A percentile compares a stretch with the other conserved stretches of the same genome.
phyloP scores from a whole-genome alignment of 1,140 invertebrate species.

The Zaprionus ghesquierei region DNA sequence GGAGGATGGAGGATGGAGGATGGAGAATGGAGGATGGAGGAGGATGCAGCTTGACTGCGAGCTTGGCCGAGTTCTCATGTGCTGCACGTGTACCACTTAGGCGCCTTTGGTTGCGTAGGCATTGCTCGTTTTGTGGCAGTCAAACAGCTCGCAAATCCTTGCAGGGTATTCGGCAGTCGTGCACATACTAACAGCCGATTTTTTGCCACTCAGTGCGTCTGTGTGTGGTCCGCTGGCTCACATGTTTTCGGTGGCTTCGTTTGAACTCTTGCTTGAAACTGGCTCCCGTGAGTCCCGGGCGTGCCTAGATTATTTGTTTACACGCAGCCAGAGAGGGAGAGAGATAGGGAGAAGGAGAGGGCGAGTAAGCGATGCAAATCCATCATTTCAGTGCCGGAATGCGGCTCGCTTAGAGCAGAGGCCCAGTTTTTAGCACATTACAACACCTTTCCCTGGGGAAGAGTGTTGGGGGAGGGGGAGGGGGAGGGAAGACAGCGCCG shows the following conservation, averaged over 20 bases:
- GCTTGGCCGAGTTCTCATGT: too few species aligned
- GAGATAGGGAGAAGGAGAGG: too few species aligned
- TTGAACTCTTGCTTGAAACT: slow-evolving; percentile 52
- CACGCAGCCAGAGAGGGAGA: slow-evolving; percentile 68
- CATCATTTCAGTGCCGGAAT: slow-evolving; percentile 27
- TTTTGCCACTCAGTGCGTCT: slow-evolving; percentile 33
- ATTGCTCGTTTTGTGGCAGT: too few species aligned
- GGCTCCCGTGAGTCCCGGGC: slow-evolving; percentile 14
- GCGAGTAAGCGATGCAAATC: slow-evolving; percentile 37
- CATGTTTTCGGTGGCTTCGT: slow-evolving; percentile 76
- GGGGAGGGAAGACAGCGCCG: slow-evolving; percentile 12
- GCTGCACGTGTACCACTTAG: too few species aligned
- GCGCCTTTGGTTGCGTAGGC: too few species aligned
- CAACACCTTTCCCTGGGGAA: slow-evolving; percentile 54
- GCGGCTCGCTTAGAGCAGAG: background rate
- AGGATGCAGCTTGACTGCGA: too few species aligned
- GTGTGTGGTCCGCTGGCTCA: slow-evolving; percentile 68
- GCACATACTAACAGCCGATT: too few species aligned
- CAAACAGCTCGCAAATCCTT: too few species aligned
- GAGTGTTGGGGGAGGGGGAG: background rate
- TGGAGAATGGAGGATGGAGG: too few species aligned
- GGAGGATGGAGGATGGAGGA: too few species aligned
- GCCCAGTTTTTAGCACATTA: slow-evolving; percentile 58
- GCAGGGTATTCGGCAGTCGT: background rate
- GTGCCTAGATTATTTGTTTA: slow-evolving; percentile 78